Evolutionary conservation across 2,888 invertebrate genomes (phyloP), one percentile per base, ranked within the genome.

Genomic region (Cloeon dipterum): DNA sequence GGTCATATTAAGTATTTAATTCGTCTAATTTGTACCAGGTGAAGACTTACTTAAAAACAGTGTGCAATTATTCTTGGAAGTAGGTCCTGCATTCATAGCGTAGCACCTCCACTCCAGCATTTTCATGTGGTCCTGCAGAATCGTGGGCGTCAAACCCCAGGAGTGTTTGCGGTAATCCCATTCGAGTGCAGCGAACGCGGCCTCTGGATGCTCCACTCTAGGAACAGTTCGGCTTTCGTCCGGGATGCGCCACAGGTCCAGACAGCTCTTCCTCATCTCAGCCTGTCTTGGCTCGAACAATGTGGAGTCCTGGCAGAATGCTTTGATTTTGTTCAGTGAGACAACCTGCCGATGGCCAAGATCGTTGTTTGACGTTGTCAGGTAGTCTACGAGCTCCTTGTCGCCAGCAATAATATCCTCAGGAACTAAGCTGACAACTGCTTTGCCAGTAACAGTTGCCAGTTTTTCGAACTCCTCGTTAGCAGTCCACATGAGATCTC

Each of bases 321-420:
- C 70, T n/a, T 76, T 74, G 39, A 91, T 75, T 62, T 89, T 91
- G 13, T 70, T 59, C 41, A 93, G 60, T 42, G 73, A 72, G 32
- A 71, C 58, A 18, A 81, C 72, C 61, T 93, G 91, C 37, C 63
- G 67, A 32, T 62, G 59, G 1, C 75, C 82, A 42, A 81, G 56
- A 73, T 62, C 58, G 50, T 76, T 70, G 58, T 94, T 94, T 26
- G 82, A 86, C 16, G 70, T 61, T 44, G 61, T 63, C 34, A 96
- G 68, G 52, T 89, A 94, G 16, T 74, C 58, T 47, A 63, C 69
- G 55, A 96, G 96, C 1, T 56, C 53, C n/a, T 58, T 51, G 50
- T 91, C 81, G 13, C 61, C 59, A 43, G 65, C 63, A 35, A 94
- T 57, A 3, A 75, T 55, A 2, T 68, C 61, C 11, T 74, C 45